A percentile compares a stretch with the other conserved stretches of the same genome.
Evolutionary conservation across 2,888 invertebrate species (phyloP).

Genomic region (Ichneumoninae sp.): DNA sequence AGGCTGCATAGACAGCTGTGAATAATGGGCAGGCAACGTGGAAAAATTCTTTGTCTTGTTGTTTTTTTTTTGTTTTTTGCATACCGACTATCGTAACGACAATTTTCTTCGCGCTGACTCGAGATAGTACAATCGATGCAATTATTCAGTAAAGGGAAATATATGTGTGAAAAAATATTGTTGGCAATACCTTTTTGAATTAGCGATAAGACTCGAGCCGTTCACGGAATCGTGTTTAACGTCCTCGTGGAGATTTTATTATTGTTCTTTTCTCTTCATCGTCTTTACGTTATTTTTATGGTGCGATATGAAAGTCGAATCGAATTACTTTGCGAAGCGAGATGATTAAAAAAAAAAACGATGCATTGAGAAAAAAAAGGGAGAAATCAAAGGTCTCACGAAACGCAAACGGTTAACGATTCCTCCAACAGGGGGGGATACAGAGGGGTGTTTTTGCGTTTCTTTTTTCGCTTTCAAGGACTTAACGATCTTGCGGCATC

Average conservation of each 20-base stretch:
- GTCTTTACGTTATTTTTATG: neutral
- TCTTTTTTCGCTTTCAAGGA: conserved; percentile 64
- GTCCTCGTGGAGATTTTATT: conserved; percentile 44
- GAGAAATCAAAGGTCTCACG: neutral
- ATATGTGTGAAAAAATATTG: conserved; percentile 21
- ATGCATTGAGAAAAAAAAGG: neutral
- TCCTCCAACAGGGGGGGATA: conserved; percentile 8
- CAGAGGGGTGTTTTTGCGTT: conserved; percentile 31
- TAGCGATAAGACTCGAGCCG: conserved; percentile 37
- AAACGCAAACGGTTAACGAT: conserved; percentile 42
- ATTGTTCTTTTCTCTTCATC: conserved; percentile 21
- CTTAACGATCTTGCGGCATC: conserved; percentile 75
- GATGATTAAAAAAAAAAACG: neutral
- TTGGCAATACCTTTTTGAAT: conserved; percentile 44
- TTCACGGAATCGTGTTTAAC: conserved; percentile 39
- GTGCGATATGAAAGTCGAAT: neutral
- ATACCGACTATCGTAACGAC: neutral
- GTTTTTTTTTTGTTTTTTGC: neutral
- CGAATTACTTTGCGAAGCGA: neutral
- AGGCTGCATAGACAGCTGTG: neutral
- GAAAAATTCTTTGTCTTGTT: neutral
- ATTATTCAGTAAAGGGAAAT: conserved; percentile 16
- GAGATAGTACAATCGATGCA: conserved; percentile 23
- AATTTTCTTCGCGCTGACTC: neutral
- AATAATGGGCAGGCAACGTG: neutral